Evolutionary conservation across 2,797 vertebrate genomes (phyloP).

Genomic region (Pseudomugil tenellus): DNA sequence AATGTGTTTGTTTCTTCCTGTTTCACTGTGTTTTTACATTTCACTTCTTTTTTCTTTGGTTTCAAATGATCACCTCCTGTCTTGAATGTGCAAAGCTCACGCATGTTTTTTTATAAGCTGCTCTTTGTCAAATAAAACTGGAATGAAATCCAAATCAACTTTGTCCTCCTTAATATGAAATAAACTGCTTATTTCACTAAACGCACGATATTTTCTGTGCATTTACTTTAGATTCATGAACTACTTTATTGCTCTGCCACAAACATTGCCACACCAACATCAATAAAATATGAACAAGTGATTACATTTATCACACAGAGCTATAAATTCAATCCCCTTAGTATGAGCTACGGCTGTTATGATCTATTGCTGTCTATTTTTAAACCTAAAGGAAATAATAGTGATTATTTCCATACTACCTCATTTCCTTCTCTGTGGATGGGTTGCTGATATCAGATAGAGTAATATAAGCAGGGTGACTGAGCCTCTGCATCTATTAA

Average conservation of each 20-base stretch:
- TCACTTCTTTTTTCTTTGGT: not conserved
- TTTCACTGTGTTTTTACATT: not conserved
- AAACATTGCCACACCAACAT: not conserved
- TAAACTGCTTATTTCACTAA: not conserved
- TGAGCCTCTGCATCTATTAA: constrained; percentile 13
- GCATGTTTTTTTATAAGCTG: not conserved
- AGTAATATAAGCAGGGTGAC: not conserved
- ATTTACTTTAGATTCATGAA: not conserved
- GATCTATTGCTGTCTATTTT: not conserved
- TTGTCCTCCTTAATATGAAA: not conserved
- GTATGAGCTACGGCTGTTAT: not conserved
- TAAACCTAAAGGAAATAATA: not conserved
- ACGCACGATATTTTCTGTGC: not conserved
- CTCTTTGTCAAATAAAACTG: constrained; percentile 34
- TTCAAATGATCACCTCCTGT: not conserved
- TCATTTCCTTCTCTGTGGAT: not conserved
- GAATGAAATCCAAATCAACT: constrained; percentile 21
- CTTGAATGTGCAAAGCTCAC: not conserved
- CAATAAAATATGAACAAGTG: not conserved
- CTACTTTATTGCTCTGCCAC: not conserved
- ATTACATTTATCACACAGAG: not conserved
- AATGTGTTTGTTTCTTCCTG: not conserved
- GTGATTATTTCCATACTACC: not conserved
- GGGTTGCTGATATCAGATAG: not conserved
- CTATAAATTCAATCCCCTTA: not conserved